Percentiles rank a stretch among this genome's conserved stretches.
Evolutionary conservation across 1,140 invertebrate species (phyloP).

Genomic region (Homalodisca vitripennis): DNA sequence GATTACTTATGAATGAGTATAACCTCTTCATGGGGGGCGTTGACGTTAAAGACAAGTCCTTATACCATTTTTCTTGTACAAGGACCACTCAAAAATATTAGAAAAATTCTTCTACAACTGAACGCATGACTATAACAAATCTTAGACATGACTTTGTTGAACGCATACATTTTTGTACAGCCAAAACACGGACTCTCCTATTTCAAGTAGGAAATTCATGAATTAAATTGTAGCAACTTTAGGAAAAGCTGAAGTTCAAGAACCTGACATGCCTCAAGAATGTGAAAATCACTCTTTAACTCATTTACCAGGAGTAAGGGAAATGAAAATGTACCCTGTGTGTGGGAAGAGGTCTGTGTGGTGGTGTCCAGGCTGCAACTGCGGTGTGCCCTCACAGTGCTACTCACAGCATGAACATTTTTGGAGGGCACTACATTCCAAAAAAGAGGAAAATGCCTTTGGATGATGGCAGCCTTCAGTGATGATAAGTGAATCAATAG

Average conservation of each 20-base stretch:
- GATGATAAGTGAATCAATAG: no score
- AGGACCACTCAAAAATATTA: slow-evolving; percentile 18
- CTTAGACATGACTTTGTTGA: slow-evolving; percentile 25
- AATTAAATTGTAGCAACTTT: neutral
- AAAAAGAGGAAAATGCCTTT: no score
- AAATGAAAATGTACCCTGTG: neutral
- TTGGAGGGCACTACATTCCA: no score
- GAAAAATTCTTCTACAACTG: no score
- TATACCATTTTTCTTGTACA: slow-evolving; percentile 22
- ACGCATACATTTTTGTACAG: slow-evolving; percentile 29
- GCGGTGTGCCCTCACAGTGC: no score
- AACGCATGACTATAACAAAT: slow-evolving; percentile 8
- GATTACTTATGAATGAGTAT: slow-evolving; percentile 25
- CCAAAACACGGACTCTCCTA: slow-evolving; percentile 11
- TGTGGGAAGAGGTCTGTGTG: slow-evolving; percentile 15
- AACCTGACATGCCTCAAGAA: no score
- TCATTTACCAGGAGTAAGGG: neutral
- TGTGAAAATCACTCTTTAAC: neutral
- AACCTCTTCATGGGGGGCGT: slow-evolving; percentile 28
- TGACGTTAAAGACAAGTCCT: slow-evolving; percentile 20
- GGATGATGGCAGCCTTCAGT: no score
- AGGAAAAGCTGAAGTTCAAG: neutral
- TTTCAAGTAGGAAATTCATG: neutral
- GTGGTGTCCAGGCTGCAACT: slow-evolving; percentile 28
- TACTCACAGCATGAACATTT: no score